Evolutionary conservation across 2,113 vertebrate genomes (phyloP).

Genomic region (Podocnemis expansa): DNA sequence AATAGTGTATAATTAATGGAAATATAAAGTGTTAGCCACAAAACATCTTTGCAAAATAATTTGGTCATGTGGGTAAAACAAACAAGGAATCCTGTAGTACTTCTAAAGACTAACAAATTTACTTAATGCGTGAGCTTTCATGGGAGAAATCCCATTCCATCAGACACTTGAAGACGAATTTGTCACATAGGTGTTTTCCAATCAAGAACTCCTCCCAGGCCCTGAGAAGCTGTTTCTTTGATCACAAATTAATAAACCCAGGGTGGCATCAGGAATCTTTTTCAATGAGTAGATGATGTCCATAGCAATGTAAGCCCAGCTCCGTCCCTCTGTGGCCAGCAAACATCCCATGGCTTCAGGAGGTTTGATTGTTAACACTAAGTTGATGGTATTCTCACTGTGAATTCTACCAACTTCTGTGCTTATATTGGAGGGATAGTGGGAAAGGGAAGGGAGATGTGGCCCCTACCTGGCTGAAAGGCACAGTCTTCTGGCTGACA

Average conservation of each 20-base stretch:
- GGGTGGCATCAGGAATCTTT: constrained; percentile 31
- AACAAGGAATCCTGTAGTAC: too few species aligned
- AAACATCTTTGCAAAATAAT: constrained; percentile 72
- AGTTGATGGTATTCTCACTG: constrained; percentile 66
- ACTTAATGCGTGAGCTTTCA: too few species aligned
- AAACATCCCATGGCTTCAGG: constrained; percentile 52
- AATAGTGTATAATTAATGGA: constrained; percentile 69
- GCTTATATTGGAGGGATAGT: constrained; percentile 42
- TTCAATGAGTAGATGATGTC: constrained; percentile 55
- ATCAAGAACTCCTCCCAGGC: constrained; percentile 49
- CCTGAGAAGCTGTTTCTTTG: neutral
- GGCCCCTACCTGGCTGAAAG: too few species aligned
- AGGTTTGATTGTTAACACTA: constrained; percentile 48
- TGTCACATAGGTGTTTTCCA: constrained; percentile 26
- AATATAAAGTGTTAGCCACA: constrained; percentile 70
- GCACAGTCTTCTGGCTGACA: too few species aligned
- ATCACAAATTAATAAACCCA: constrained; percentile 44
- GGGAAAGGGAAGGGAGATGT: constrained; percentile 30
- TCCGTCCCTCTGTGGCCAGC: constrained; percentile 54
- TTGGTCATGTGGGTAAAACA: too few species aligned
- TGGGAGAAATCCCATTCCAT: too few species aligned
- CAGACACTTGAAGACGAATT: too few species aligned
- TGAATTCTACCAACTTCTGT: constrained; percentile 22
- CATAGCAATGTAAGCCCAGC: constrained; percentile 41
- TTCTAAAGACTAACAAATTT: too few species aligned